phyloP scores from a whole-genome alignment of 1,140 invertebrate genomes.

The Rhynchophorus ferrugineus region DNA sequence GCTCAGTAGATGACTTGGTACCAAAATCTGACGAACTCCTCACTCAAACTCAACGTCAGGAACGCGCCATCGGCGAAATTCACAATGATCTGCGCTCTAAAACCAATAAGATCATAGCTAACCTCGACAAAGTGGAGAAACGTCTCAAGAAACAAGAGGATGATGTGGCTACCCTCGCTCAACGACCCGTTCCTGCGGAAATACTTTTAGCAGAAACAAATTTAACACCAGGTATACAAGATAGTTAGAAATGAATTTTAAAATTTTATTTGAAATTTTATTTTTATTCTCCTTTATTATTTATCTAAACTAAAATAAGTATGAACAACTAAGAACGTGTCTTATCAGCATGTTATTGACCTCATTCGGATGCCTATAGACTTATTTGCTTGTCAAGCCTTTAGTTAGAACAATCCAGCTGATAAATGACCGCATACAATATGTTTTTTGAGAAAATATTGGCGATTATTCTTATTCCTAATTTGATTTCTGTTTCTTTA shows the following conservation, averaged over 20 bases:
- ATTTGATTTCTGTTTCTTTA: no score
- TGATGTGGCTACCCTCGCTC: constrained; percentile 63
- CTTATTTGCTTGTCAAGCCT: no score
- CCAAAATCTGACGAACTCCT: constrained; percentile 79
- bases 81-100: constrained; percentile 73
- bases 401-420: no score
- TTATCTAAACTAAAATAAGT: no score
- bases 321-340: no score
- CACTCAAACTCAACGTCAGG: constrained; percentile 77
- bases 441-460: no score
- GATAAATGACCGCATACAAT: no score
- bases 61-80: constrained; percentile 78
- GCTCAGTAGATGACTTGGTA: constrained; percentile 71
- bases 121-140: constrained; percentile 76
- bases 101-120: constrained; percentile 80
- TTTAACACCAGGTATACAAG: constrained; percentile 7
- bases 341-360: no score
- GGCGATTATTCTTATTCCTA: no score
- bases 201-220: constrained; percentile 60
- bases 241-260: not conserved
- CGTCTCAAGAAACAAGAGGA: constrained; percentile 75
- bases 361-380: no score
- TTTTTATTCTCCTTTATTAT: no score
- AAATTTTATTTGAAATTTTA: no score
- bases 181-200: constrained; percentile 63